Evolutionary conservation across 2,113 vertebrate genomes (phyloP), one percentile per base, ranked within the genome.

Genomic region (Galbula dea): DNA sequence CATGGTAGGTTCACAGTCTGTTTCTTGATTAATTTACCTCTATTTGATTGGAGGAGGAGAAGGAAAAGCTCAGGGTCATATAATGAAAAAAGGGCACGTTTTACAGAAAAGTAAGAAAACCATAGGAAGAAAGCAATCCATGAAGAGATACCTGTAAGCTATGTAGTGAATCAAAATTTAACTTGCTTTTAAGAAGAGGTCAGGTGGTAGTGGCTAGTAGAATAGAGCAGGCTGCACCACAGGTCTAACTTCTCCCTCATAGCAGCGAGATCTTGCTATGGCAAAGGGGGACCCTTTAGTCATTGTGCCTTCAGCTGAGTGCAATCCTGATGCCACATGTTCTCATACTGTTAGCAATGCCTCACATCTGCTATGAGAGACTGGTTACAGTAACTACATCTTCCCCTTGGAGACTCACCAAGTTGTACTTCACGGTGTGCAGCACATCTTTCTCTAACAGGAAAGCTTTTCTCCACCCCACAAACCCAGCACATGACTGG

Each of bases 331-430:
- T 2, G 21, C 12, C 26, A 39, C n/a, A 12, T 0, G 4, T 69
- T 51, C 61, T 57, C 23, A 13, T 2, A 2, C 26, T 22, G 65
- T 32, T 4, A 87, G 46, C 34, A 17, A 15, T 2, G 15, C 68
- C 57, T 63, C 24, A 11, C 8, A 15, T 13, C 45, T 55, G 52
- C 39, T 43, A 29, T 24, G 7, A 34, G 51, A 41, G 26, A 10
- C 15, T 8, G 17, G 10, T 6, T 48, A 54, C 26, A 48, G 58
- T 58, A 41, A 5, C n/a, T 16, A 4, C 26, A 20, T 15, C 9
- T 9, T 3, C 15, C 12, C 12, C 3, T 2, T 4, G 37, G 37
- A 48, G 21, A 5, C 37, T 18, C 0, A 1, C 16, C 0, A 1
- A 14, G 49, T 14, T 11, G 30, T 17, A 2, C 20, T 29, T 27